Evolutionary conservation across 2,797 vertebrate species (phyloP).

Genomic region (Euphonia xanthogaster): DNA sequence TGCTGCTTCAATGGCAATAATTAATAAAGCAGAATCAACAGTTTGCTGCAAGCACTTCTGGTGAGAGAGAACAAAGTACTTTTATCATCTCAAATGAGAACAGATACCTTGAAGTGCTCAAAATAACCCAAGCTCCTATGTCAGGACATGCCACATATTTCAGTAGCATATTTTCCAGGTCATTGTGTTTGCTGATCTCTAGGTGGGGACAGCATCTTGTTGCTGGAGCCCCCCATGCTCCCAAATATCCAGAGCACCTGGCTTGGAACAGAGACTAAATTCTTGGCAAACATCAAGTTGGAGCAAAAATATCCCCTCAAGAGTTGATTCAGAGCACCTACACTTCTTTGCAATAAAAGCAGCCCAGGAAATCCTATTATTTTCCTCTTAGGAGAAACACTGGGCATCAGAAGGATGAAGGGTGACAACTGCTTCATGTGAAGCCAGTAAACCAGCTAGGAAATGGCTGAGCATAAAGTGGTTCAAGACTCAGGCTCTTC

Average conservation of each 20-base stretch:
- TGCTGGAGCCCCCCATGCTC: background rate
- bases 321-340: background rate
- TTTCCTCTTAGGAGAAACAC: background rate
- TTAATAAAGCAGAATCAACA: conserved; percentile 6
- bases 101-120: background rate
- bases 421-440: background rate
- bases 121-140: background rate
- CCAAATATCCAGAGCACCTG: background rate
- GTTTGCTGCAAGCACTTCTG: conserved; percentile 1
- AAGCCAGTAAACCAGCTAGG: background rate
- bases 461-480: background rate
- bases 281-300: background rate
- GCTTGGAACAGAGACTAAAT: background rate
- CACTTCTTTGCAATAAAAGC: background rate
- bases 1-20: background rate
- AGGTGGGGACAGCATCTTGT: background rate
- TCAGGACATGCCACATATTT: conserved; percentile 6
- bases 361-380: background rate
- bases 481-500: background rate
- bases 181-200: background rate
- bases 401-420: background rate
- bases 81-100: background rate
- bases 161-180: background rate
- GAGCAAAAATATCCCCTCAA: background rate
- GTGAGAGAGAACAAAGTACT: background rate